Conservation (phyloP, 2,888 invertebrate species). For the Limnephilus auricula region DNA sequence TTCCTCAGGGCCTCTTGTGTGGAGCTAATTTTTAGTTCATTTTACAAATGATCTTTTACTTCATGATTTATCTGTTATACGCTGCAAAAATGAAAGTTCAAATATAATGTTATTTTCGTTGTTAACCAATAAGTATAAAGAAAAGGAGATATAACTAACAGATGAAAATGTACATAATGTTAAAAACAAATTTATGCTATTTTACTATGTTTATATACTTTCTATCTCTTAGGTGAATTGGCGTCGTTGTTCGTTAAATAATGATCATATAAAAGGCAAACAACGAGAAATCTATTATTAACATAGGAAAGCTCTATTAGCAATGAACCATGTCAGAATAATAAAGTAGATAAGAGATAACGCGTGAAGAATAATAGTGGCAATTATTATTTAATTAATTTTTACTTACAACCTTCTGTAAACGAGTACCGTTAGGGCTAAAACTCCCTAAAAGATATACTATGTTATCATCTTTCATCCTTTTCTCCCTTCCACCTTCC, state of each 20-base stretch:
- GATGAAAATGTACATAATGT: background rate
- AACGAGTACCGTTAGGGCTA: background rate
- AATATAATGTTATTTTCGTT: background rate
- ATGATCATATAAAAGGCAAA: background rate
- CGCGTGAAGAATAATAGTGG: background rate
- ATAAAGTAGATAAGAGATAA: background rate
- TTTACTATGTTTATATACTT: background rate
- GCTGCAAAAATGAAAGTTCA: background rate
- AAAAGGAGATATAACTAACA: background rate
- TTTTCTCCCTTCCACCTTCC: background rate
- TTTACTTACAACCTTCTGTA: background rate
- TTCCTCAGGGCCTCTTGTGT: too few species aligned
- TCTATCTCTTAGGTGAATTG: background rate
- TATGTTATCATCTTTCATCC: background rate
- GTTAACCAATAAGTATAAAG: background rate
- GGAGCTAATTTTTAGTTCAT: too few species aligned
- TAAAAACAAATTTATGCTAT: background rate
- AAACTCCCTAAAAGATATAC: background rate
- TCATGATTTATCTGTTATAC: background rate
- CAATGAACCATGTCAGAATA: background rate
- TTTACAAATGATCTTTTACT: background rate
- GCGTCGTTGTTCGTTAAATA: background rate
- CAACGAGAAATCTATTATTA: background rate
- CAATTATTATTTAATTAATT: slow-evolving; percentile 1
- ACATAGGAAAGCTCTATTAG: background rate